phyloP scores from a whole-genome alignment of 2,888 invertebrate genomes.

The Tetropium fuscum region DNA sequence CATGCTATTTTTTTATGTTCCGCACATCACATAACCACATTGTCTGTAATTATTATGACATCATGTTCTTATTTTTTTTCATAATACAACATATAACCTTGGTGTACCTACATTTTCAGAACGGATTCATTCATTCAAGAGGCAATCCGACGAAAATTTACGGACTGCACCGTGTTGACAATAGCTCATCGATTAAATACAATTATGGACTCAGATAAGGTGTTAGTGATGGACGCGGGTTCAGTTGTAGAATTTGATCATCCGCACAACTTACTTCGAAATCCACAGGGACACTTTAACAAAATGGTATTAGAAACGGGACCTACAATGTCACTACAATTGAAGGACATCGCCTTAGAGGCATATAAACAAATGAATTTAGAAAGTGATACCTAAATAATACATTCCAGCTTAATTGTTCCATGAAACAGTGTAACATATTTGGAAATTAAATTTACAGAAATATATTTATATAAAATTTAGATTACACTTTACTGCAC shows the following conservation, averaged over 20 bases:
- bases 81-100: too few relatives aligned
- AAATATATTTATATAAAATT: too few relatives aligned
- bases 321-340: slow-evolving; percentile 52
- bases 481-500: too few relatives aligned
- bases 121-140: slow-evolving; percentile 82
- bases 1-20: too few relatives aligned
- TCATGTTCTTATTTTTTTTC: too few relatives aligned
- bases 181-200: slow-evolving; percentile 87
- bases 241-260: slow-evolving; percentile 81
- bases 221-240: slow-evolving; percentile 84
- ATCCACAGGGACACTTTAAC: slow-evolving; percentile 72
- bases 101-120: slow-evolving; percentile 26
- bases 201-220: slow-evolving; percentile 86
- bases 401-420: too few relatives aligned
- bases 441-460: too few relatives aligned
- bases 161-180: slow-evolving; percentile 82
- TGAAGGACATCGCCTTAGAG: slow-evolving; percentile 52
- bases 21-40: too few relatives aligned
- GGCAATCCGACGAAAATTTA: slow-evolving; percentile 80
- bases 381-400: background rate
- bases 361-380: slow-evolving; percentile 38
- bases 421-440: too few relatives aligned
- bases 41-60: too few relatives aligned
- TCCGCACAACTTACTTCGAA: slow-evolving; percentile 76
- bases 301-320: slow-evolving; percentile 80